phyloP scores from a whole-genome alignment of 2,888 invertebrate genomes.

The Ariolimax columbianus region DNA sequence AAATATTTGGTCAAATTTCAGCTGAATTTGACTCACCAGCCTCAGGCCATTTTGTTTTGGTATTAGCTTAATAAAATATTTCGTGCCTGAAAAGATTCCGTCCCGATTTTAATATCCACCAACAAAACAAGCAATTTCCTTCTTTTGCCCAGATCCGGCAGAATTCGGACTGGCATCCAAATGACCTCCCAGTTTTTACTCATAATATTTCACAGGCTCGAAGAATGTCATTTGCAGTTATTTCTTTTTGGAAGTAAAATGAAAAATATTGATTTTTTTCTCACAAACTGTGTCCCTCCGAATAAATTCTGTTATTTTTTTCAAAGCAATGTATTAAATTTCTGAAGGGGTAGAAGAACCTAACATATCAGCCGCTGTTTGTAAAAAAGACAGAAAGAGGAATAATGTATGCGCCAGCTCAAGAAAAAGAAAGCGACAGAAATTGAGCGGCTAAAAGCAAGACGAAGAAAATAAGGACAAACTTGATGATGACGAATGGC shows the following conservation, averaged over 20 bases:
- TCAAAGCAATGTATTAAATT: slow-evolving; percentile 50
- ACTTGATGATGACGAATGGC: not conserved
- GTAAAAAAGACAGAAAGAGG: slow-evolving; percentile 8
- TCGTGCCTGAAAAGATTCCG: slow-evolving; percentile 48
- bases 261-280: slow-evolving; percentile 50
- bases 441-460: not conserved
- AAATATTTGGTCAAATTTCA: slow-evolving; percentile 28
- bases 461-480: not conserved
- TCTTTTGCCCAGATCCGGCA: slow-evolving; percentile 50
- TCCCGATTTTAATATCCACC: slow-evolving; percentile 52
- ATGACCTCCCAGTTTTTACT: slow-evolving; percentile 39
- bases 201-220: slow-evolving; percentile 47
- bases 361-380: slow-evolving; percentile 23
- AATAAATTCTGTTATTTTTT: slow-evolving; percentile 50
- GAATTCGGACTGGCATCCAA: slow-evolving; percentile 23
- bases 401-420: not conserved
- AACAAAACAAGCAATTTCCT: slow-evolving; percentile 53
- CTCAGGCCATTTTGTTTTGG: slow-evolving; percentile 40
- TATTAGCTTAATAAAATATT: slow-evolving; percentile 53
- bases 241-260: slow-evolving; percentile 50
- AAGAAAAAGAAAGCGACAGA: not conserved
- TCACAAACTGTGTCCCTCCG: slow-evolving; percentile 42
- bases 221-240: slow-evolving; percentile 47
- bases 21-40: slow-evolving; percentile 30
- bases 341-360: slow-evolving; percentile 28